Evolutionary conservation across 2,113 vertebrate species (phyloP).

Genomic region (Odocoileus hemionus): DNA sequence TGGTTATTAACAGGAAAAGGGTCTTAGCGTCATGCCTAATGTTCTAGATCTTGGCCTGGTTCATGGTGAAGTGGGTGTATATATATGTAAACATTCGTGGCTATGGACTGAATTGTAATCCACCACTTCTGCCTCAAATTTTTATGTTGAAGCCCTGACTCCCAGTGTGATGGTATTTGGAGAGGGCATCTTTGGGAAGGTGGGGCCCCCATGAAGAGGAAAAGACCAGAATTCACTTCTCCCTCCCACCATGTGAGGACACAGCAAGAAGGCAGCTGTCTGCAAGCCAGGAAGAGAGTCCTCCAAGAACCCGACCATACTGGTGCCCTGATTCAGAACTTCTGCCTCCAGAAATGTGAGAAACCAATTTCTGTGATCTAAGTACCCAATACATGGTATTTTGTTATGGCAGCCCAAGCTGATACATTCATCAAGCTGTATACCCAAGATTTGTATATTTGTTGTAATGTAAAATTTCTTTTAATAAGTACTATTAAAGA

Average conservation of each 20-base stretch:
- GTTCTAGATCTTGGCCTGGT: background rate
- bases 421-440: background rate
- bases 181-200: background rate
- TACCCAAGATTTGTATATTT: background rate
- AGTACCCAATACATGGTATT: background rate
- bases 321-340: background rate
- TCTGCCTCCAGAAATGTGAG: background rate
- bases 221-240: background rate
- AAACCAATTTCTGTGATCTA: background rate
- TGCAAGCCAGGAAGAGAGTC: background rate
- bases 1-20: background rate
- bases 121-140: background rate
- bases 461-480: background rate
- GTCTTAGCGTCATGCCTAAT: background rate
- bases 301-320: fast-evolving
- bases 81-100: background rate
- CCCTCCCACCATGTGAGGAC: background rate
- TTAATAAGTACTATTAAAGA: background rate
- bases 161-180: background rate
- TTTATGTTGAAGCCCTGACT: background rate
- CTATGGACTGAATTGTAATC: background rate
- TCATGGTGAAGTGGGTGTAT: background rate
- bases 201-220: background rate
- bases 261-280: background rate
- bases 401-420: background rate